A percentile compares a stretch with the other conserved stretches of the same genome.
Conservation (phyloP, 2,888 invertebrate genomes). For the Clepsis dumicolana region DNA sequence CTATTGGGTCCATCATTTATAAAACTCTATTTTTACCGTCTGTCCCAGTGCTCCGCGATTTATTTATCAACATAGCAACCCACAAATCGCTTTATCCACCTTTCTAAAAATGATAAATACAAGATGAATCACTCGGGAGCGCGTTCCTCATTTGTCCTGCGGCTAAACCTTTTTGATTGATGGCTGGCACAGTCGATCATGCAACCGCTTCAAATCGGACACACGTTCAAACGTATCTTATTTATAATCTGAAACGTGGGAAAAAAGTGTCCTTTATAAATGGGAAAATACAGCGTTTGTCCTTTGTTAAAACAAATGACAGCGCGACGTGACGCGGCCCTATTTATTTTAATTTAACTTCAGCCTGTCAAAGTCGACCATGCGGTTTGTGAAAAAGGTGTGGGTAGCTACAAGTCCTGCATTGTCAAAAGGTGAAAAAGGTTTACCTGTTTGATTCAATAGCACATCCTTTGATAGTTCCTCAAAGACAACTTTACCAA, state of each 20-base stretch:
- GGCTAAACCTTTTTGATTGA: constrained; percentile 43
- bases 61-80: constrained; percentile 13
- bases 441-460: no score
- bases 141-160: constrained; percentile 41
- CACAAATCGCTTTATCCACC: constrained; percentile 43
- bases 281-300: neutral
- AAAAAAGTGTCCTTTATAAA: neutral
- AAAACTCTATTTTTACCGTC: neutral
- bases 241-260: constrained; percentile 18
- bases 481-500: no score
- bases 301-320: neutral
- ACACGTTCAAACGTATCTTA: constrained; percentile 29
- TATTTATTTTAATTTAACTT: no score
- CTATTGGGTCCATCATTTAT: neutral
- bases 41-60: neutral
- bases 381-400: neutral
- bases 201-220: constrained; percentile 39
- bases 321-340: neutral
- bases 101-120: constrained; percentile 44
- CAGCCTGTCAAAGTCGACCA: neutral
- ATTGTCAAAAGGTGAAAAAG: no score
- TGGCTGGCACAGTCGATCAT: constrained; percentile 40
- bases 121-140: constrained; percentile 39
- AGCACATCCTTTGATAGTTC: no score
- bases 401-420: no score